phyloP scores from a whole-genome alignment of 2,888 invertebrate species.

The Metellina segmentata region DNA sequence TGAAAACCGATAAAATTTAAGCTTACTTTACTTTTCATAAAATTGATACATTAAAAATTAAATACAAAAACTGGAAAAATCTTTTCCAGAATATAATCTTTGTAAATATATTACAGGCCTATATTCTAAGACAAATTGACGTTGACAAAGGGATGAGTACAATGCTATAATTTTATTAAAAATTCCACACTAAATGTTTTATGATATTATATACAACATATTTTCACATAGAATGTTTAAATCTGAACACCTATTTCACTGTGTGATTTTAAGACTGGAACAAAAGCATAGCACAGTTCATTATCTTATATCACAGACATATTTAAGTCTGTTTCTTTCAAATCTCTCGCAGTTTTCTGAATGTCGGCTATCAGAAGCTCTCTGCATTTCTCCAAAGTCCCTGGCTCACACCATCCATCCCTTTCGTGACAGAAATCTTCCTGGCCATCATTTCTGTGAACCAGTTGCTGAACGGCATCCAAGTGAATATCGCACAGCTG shows the following conservation, averaged over 20 bases:
- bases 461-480: conserved; percentile 89
- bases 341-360: conserved; percentile 53
- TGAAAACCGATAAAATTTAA: no score
- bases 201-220: neutral
- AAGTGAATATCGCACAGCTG: conserved; percentile 92
- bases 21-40: no score
- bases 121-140: neutral
- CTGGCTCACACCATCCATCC: conserved; percentile 86
- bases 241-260: no score
- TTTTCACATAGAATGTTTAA: no score
- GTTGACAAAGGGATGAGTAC: no score
- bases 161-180: neutral
- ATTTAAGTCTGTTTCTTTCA: conserved; percentile 30
- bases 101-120: no score
- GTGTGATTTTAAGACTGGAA: neutral
- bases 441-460: conserved; percentile 80
- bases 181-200: neutral
- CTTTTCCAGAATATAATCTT: no score
- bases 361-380: conserved; percentile 64
- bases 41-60: no score
- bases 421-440: conserved; percentile 87
- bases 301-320: neutral
- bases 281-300: neutral
- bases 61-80: no score
- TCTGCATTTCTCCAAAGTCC: conserved; percentile 71